These are phyloP conservation scores for Tanypteryx hageni DNA, from an alignment of 2,888 invertebrate species.

Conservation along the genomic window DNA sequence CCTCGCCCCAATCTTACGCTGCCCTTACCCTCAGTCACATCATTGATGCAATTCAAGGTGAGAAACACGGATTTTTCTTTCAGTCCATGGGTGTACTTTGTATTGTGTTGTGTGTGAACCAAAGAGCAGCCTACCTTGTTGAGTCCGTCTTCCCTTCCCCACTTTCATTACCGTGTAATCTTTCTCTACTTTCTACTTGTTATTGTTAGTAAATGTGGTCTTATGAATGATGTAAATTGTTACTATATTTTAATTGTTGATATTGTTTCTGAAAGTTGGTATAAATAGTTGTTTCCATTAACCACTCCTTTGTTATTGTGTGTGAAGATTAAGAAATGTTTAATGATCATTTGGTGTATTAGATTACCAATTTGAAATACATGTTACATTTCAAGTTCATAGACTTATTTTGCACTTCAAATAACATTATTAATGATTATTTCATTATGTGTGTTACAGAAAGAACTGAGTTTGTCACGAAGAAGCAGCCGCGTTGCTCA, in stretches of 20 bases:
- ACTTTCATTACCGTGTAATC: no score
- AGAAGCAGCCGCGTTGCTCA: constrained; percentile 80
- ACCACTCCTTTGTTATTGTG: not conserved
- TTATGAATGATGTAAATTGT: constrained; percentile 43
- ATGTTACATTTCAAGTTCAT: no score
- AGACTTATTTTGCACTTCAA: no score
- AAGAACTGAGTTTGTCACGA: constrained; percentile 77
- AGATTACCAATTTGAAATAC: no score
- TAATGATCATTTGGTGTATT: no score
- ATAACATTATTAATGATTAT: not conserved
- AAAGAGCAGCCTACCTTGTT: not conserved
- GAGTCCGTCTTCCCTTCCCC: not conserved
- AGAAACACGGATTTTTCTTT: constrained; percentile 60
- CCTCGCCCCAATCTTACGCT: constrained; percentile 73
- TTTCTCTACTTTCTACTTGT: not conserved
- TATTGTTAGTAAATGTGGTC: constrained; percentile 67
- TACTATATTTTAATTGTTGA: not conserved
- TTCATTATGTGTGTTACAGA: constrained; percentile 70
- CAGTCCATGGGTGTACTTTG: not conserved
- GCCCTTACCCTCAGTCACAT: constrained; percentile 73
- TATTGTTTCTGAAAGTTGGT: not conserved
- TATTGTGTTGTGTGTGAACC: constrained; percentile 33
- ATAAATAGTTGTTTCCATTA: not conserved
- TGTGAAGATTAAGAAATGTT: not conserved
- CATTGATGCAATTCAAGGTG: constrained; percentile 74